These are phyloP conservation scores for Perca schrenkii DNA, from an alignment of 2,113 vertebrate species.

Conservation along the genomic window DNA sequence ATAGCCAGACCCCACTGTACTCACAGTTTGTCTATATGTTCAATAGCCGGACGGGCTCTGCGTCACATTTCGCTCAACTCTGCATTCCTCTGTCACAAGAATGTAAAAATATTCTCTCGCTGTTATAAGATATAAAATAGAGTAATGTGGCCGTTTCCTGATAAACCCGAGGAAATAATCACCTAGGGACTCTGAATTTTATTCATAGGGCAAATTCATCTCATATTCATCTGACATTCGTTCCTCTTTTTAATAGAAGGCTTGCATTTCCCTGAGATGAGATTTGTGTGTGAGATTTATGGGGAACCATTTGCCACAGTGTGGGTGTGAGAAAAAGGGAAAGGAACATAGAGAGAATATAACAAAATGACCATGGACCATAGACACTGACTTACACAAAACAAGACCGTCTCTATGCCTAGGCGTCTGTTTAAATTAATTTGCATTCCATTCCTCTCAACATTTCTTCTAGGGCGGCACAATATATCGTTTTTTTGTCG, in stretches of 20 bases:
- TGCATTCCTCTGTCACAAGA: constrained; percentile 14
- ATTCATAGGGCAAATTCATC: constrained; percentile 72
- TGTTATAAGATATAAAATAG: constrained; percentile 62
- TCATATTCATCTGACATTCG: constrained; percentile 64
- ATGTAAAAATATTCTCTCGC: constrained; percentile 42
- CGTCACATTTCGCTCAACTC: constrained; percentile 11
- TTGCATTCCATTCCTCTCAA: constrained; percentile 31
- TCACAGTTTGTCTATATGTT: constrained; percentile 26
- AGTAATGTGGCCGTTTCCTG: constrained; percentile 63
- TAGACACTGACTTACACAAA: constrained; percentile 37
- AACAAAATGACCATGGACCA: constrained; percentile 35
- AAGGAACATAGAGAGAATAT: constrained; percentile 32
- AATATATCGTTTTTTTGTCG: too few species aligned
- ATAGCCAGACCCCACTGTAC: not conserved
- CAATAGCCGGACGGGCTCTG: not conserved
- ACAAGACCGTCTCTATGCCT: not conserved
- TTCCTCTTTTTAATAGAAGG: constrained; percentile 69
- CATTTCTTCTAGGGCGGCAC: not conserved
- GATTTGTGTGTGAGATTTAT: constrained; percentile 69
- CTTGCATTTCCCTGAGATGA: constrained; percentile 66
- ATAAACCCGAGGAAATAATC: constrained; percentile 75
- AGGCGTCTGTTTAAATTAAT: constrained; percentile 27
- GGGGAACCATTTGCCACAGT: constrained; percentile 50
- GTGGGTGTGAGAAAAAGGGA: constrained; percentile 35
- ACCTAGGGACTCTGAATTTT: constrained; percentile 62